Base-by-base conservation (phyloP, 2,113 vertebrate species). In the Anhinga anhinga region DNA sequence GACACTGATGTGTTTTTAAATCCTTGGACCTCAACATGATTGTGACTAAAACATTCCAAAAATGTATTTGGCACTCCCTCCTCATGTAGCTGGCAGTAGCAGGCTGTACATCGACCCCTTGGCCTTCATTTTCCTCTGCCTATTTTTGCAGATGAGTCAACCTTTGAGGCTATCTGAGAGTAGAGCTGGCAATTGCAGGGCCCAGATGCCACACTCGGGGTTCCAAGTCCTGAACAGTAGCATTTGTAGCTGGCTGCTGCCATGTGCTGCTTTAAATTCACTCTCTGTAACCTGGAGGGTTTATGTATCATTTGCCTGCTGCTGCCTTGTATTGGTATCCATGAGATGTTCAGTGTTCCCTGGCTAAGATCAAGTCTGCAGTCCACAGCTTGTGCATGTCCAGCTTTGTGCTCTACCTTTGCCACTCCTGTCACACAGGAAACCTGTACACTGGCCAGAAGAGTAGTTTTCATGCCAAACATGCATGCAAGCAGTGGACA, bases 221-320 rank as follows among this genome's bases (percentile, higher is more conserved):
- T 96, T 97, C 95, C 95, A 97, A 95, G 78, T 74, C 67, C 74
- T 66, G 62, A 97, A 85, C 71, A 93, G 89, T 77, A 91, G 87
- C 78, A 95, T 95, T 88, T 93, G 82, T 95, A 96, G 38, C 67
- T 91, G 84, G 74, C 62, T 1, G 4, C 55, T 95, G 93, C 50
- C 63, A 71, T 88, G 86, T 77, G 74, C 91, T 95, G 11, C 62
- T 97, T 95, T 95, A 95, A 78, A 87, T 95, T 91, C 93, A 83
- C 42, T 94, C 45, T 69, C 74, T 7, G 4, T 94, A 91, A 93
- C 81, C 91, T 86, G 58, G 18, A 83, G 81, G 53, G 29, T 89
- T 94, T 93, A 69, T 91, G 81, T 79, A 80, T 88, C 82, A 89
- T 93, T 90, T 90, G 62, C 82, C 95, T 95, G 93, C 94, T 96